Evolutionary conservation across 2,888 invertebrate genomes (phyloP).

Genomic region (Chloroclysta siterata): DNA sequence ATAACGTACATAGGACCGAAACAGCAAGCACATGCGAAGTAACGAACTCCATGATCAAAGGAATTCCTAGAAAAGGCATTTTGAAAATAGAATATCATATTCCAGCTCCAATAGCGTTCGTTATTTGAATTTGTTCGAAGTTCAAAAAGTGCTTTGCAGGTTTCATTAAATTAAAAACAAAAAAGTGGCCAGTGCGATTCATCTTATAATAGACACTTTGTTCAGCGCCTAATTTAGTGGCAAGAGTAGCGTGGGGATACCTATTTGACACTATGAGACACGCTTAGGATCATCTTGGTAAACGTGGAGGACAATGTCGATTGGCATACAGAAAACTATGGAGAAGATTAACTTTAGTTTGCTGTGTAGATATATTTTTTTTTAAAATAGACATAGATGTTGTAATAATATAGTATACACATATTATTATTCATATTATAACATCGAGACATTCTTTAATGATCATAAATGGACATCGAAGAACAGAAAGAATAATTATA

Average conservation of each 20-base stretch:
- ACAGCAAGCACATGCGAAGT: no score
- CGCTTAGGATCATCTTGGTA: conserved; percentile 68
- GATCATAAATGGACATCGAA: no score
- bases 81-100: background rate
- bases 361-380: no score
- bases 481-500: no score
- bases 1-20: no score
- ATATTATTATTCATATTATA: no score
- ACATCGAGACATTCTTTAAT: no score
- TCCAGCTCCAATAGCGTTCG: background rate
- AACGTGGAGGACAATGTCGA: conserved; percentile 74
- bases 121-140: background rate
- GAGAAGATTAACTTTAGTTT: conserved; percentile 39
- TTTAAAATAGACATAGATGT: no score
- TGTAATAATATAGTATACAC: no score
- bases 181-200: background rate
- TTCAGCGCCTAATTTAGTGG: conserved; percentile 23
- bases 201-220: conserved; percentile 1
- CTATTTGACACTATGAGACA: conserved; percentile 52
- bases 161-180: background rate
- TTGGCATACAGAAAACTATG: conserved; percentile 47
- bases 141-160: background rate
- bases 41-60: no score
- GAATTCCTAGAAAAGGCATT: no score
- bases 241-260: conserved; percentile 44